A percentile compares a stretch with the other conserved stretches of the same genome.
phyloP scores from a whole-genome alignment of 1,140 invertebrate genomes.

The Nasonia giraulti region DNA sequence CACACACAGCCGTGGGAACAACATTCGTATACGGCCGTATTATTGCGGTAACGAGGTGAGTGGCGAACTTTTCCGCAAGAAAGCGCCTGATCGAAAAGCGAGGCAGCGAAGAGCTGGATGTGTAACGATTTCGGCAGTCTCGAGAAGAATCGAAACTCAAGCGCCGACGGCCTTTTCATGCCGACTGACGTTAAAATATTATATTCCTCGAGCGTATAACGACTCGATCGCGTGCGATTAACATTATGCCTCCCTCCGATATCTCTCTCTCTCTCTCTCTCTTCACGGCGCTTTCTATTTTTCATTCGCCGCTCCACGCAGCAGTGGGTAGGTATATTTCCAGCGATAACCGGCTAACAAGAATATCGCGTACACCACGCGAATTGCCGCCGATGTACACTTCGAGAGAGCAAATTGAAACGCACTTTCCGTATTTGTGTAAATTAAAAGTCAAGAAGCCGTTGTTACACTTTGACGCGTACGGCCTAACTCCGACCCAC shows the following conservation, averaged over 20 bases:
- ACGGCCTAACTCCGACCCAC: not conserved
- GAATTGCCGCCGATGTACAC: too few relatives aligned
- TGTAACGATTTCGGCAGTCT: not conserved
- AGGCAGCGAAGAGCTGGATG: not conserved
- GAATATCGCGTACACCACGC: slow-evolving; percentile 25
- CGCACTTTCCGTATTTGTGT: not conserved
- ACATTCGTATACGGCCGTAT: not conserved
- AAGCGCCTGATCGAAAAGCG: slow-evolving; percentile 24
- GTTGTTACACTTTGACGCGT: slow-evolving; percentile 33
- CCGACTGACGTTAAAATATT: slow-evolving; percentile 62
- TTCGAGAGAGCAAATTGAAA: not conserved
- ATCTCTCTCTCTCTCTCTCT: slow-evolving; percentile 42
- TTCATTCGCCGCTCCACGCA: slow-evolving; percentile 43
- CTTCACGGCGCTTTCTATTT: slow-evolving; percentile 38
- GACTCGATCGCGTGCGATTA: slow-evolving; percentile 69
- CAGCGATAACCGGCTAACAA: slow-evolving; percentile 44
- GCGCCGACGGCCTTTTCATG: slow-evolving; percentile 51
- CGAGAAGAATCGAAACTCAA: slow-evolving; percentile 8
- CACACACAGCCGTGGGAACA: slow-evolving; percentile 34
- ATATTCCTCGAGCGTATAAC: slow-evolving; percentile 66
- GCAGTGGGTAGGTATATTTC: not conserved
- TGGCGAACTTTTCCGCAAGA: too few relatives aligned
- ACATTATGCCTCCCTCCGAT: slow-evolving; percentile 54
- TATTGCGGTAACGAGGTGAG: too few relatives aligned
- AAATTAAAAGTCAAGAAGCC: slow-evolving; percentile 26